Conservation (phyloP, 2,888 invertebrate species). For the Andricus quercusramuli region DNA sequence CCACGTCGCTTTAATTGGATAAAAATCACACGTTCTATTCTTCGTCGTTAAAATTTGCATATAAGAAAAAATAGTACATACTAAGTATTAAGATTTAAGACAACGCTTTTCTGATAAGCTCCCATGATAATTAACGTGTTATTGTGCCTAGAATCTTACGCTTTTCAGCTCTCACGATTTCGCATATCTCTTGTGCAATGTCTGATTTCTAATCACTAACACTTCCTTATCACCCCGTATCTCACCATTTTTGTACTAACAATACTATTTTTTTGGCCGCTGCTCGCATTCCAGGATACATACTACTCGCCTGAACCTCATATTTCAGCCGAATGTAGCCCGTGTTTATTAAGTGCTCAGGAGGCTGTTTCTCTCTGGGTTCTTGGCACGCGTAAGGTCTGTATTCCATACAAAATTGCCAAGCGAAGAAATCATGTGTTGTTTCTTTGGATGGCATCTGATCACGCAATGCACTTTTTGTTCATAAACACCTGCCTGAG, state of each 20-base stretch:
- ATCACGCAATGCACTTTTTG: slow-evolving; percentile 25
- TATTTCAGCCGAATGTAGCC: slow-evolving; percentile 77
- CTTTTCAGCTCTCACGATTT: slow-evolving; percentile 39
- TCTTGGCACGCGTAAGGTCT: slow-evolving; percentile 95
- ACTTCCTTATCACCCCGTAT: slow-evolving; percentile 34
- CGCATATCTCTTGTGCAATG: slow-evolving; percentile 40
- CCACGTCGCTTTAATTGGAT: background rate
- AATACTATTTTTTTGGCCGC: slow-evolving; percentile 67
- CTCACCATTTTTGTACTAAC: slow-evolving; percentile 61
- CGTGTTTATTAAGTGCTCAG: slow-evolving; percentile 94
- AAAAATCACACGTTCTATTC: background rate
- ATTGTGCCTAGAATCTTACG: slow-evolving; percentile 1
- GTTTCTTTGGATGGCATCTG: slow-evolving; percentile 12
- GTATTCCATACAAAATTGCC: slow-evolving; percentile 74
- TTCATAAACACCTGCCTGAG: slow-evolving; percentile 11
- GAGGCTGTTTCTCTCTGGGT: slow-evolving; percentile 97
- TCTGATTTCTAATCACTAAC: slow-evolving; percentile 12
- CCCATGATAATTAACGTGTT: slow-evolving; percentile 34
- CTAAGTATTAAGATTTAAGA: background rate
- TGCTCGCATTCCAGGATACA: slow-evolving; percentile 83
- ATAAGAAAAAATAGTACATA: background rate
- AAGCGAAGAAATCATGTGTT: slow-evolving; percentile 53
- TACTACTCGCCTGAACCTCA: slow-evolving; percentile 84
- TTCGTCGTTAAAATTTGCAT: background rate
- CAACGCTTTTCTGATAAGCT: slow-evolving; percentile 13